Evolutionary conservation across 1,140 invertebrate species (phyloP).

Genomic region (Ceratina japonica): DNA sequence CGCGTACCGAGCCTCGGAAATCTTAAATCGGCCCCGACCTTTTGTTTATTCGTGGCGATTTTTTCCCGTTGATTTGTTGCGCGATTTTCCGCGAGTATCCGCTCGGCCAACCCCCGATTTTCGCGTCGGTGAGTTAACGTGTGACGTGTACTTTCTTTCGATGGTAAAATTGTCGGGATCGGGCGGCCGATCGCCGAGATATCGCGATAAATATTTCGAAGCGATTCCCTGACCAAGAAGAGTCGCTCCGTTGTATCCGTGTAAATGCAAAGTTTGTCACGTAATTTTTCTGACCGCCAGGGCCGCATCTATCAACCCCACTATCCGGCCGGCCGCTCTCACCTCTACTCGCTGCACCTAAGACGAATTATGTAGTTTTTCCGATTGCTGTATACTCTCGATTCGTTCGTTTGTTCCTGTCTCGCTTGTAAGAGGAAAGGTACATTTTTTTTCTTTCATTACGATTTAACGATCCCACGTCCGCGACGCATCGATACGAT

Average conservation of each 20-base stretch:
- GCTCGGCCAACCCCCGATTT: conserved; percentile 42
- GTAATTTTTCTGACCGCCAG: conserved; percentile 74
- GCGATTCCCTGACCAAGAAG: conserved; percentile 48
- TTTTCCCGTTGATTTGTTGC: conserved; percentile 62
- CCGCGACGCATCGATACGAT: too few relatives aligned
- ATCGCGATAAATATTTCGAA: conserved; percentile 69
- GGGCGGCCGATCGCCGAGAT: conserved; percentile 46
- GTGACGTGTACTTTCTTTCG: conserved; percentile 38
- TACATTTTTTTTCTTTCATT: conserved; percentile 35
- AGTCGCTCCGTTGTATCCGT: conserved; percentile 64
- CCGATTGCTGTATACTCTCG: conserved; percentile 21
- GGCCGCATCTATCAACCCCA: conserved; percentile 68
- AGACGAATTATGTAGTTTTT: conserved; percentile 52
- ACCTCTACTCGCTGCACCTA: conserved; percentile 32
- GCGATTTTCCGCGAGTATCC: conserved; percentile 50
- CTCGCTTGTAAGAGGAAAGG: conserved; percentile 50
- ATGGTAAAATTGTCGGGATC: conserved; percentile 48
- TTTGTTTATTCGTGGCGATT: conserved; percentile 76
- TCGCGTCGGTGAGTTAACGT: conserved; percentile 50
- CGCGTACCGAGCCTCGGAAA: conserved; percentile 55
- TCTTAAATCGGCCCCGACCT: conserved; percentile 66
- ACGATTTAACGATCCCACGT: not conserved
- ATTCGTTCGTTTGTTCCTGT: conserved; percentile 48
- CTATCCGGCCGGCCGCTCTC: conserved; percentile 34
- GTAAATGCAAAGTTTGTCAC: conserved; percentile 76